phyloP scores from a whole-genome alignment of 2,797 vertebrate genomes.

The Lagodon rhomboides region DNA sequence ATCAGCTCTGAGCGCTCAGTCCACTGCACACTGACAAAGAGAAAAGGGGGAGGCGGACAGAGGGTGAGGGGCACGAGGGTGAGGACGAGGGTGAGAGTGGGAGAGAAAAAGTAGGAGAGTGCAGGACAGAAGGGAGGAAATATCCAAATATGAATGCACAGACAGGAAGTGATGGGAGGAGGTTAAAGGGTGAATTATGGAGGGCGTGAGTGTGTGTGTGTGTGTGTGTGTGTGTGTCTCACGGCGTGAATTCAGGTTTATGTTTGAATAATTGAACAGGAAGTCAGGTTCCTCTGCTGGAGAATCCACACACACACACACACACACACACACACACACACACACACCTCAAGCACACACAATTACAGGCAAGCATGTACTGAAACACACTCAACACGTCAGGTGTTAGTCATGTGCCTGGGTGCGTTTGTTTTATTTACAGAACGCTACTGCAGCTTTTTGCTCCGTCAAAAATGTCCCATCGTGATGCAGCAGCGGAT shows the following conservation, averaged over 20 bases:
- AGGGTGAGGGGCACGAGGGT: conserved; percentile 28
- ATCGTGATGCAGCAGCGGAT: conserved; percentile 18
- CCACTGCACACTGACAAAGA: conserved; percentile 82
- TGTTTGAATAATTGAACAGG: conserved; percentile 77
- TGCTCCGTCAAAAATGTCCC: conserved; percentile 36
- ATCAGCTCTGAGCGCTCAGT: conserved; percentile 79
- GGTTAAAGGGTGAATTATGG: conserved; percentile 53
- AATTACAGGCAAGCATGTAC: conserved; percentile 22
- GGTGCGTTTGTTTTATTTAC: conserved; percentile 62
- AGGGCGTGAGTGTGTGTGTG: background rate
- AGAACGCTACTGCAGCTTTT: conserved; percentile 46
- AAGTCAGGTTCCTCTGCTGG: conserved; percentile 60
- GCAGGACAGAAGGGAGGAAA: conserved; percentile 50
- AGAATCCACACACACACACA: too few relatives aligned
- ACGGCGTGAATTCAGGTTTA: conserved; percentile 59
- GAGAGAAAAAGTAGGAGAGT: conserved; percentile 37
- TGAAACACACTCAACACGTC: conserved; percentile 51
- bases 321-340: conserved; percentile 34
- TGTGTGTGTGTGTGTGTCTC: background rate
- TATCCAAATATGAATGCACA: conserved; percentile 30
- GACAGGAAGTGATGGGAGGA: conserved; percentile 49
- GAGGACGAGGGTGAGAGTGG: conserved; percentile 26
- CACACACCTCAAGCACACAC: conserved; percentile 42
- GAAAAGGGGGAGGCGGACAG: conserved; percentile 27
- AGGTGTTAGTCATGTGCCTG: conserved; percentile 64